Evolutionary conservation across 1,140 invertebrate species (phyloP), one percentile per base, ranked within the genome.

Genomic region (Heliconius nattereri): DNA sequence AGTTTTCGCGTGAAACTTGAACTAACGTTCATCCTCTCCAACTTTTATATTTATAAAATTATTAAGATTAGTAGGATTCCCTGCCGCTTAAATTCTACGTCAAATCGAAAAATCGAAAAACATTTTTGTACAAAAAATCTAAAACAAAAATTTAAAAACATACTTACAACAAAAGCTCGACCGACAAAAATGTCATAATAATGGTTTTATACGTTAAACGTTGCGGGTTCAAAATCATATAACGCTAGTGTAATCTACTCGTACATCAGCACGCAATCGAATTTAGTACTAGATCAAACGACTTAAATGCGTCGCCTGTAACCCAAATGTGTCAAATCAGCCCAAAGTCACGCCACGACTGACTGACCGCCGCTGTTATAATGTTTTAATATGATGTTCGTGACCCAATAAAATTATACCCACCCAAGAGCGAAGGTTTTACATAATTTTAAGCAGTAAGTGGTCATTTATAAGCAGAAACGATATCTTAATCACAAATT

Each of bases 291-390:
- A 75, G 66, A 75, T 81, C 78, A 77, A 80, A 73, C 75, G 78
- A 73, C 52, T 73, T 73, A 79, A 81, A 79, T 72, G 73, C 54
- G 81, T 80, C 57, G 45, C 57, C 77, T 32, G 45, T 84, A 79
- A 84, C 80, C 78, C 40, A 81, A 81, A 84, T 84, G 75, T 79
- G 82, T 84, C 82, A 81, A 84, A 84, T 81, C 82, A 75, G 70
- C 78, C 76, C 78, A 78, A 78, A 45, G 73, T 76, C 79, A 78
- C 60, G 78, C 74, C 78, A 80, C 74, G 16, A 73, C 35, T 20
- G 54, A 52, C 40, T 76, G 54, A 78, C 78, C 73, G 26, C 20
- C n/a, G 8, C 70, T 52, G 52, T 54, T 79, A 54, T 79, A 54
- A 79, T 76, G 76, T 76, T 80, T 71, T 80, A 80, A 72, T 54